Base-by-base conservation (phyloP, 2,888 invertebrate genomes). In the Polymixis flavicincta region DNA sequence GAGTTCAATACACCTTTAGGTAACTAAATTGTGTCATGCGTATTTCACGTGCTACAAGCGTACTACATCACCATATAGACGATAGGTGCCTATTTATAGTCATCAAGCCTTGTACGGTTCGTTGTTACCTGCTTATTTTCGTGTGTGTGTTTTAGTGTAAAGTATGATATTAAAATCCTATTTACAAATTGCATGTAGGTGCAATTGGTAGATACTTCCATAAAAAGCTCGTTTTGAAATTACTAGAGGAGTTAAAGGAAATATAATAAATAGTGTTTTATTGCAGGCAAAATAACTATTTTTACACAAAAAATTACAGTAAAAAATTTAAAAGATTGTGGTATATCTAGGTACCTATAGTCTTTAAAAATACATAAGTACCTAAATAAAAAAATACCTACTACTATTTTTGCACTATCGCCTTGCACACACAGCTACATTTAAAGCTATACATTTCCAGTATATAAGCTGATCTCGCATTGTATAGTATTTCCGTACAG, bases 1-100 rank as follows among this genome's bases (percentile, higher is more conserved):
- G 28, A 50, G 25, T 68, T 70, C n/a, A 77, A 11, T 67, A 32
- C 13, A 50, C 64, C 45, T 71, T 19, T 19, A 54, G 3, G 8
- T 8, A 37, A n/a, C n/a, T n/a, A n/a, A 67, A 48, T 45, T 22
- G 19, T 68, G 45, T 45, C 17, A 52, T 3, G 19, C 14, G 42
- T 32, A 25, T 17, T 28, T 59, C 37, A 54, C 59, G 28, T 65
- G 59, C 37, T 14, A 14, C 45, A 32, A 13, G 3, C 50, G 32
- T 64, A 57, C 0, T 66, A 11, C 37, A 25, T 32, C 6, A 28
- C 22, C 8, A 52, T 17, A 9, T 37, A 2, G 37, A n/a, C n/a
- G 7, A 25, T 57, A 28, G 6, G 37, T 17, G 42, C n/a, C n/a
- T 63, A 63, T 19, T 19, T 63, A 37, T 9, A n/a, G 37, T 37